phyloP scores from a whole-genome alignment of 2,797 vertebrate species.

The Bovichtus variegatus region DNA sequence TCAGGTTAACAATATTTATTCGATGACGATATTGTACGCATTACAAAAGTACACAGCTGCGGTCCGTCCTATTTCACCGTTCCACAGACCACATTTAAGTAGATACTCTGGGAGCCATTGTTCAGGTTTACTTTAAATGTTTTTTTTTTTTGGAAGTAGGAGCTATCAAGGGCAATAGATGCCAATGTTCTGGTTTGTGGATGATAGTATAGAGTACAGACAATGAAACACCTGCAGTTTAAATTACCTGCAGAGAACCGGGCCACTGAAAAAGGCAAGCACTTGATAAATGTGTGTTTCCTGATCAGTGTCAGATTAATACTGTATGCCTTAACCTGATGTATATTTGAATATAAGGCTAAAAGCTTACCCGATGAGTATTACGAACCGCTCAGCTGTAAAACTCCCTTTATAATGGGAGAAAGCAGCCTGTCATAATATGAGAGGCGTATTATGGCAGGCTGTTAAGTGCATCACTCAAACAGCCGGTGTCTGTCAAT shows the following conservation, averaged over 20 bases:
- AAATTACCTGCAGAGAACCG: slow-evolving; percentile 5
- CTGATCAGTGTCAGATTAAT: slow-evolving; percentile 2
- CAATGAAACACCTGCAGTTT: slow-evolving; percentile 16
- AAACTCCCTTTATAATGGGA: not conserved
- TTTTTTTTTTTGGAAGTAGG: not conserved
- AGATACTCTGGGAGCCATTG: slow-evolving; percentile 14
- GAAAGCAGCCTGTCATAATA: slow-evolving; percentile 28
- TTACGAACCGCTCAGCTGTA: slow-evolving; percentile 5
- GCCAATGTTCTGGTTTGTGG: slow-evolving; percentile 39
- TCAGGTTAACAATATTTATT: no score
- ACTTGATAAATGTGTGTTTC: not conserved
- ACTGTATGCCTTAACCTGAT: not conserved
- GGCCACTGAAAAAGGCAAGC: not conserved
- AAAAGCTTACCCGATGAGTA: not conserved
- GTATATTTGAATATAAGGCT: slow-evolving; percentile 3
- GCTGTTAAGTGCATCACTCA: slow-evolving; percentile 24
- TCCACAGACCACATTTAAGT: no score
- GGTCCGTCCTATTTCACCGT: no score
- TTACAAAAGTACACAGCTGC: no score
- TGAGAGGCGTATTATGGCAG: slow-evolving; percentile 29
- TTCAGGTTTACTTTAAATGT: slow-evolving; percentile 8
- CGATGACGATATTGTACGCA: no score
- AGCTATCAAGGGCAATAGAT: slow-evolving; percentile 27
- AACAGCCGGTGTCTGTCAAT: slow-evolving; percentile 26
- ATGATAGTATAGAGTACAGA: not conserved